phyloP scores from a whole-genome alignment of 2,888 invertebrate genomes.

The Dinocampus coccinellae region DNA sequence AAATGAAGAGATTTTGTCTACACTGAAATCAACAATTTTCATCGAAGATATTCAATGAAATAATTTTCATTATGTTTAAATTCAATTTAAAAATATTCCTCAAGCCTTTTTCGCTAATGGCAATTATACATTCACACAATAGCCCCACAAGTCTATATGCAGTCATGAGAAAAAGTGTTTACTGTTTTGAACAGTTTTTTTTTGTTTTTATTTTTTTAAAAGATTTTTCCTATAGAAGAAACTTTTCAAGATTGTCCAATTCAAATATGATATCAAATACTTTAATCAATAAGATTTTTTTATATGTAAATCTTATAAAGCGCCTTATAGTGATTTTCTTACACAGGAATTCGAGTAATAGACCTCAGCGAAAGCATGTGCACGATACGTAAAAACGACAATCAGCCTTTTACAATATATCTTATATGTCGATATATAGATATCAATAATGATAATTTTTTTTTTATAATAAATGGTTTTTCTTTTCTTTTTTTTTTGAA shows the following conservation, averaged over 20 bases:
- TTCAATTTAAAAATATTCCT: background rate
- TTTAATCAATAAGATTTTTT: slow-evolving; percentile 3
- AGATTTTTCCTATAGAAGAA: background rate
- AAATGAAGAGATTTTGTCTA: background rate
- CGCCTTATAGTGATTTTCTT: slow-evolving; percentile 31
- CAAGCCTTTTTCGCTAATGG: background rate
- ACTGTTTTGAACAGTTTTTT: background rate
- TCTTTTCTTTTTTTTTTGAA: background rate
- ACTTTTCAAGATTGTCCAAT: slow-evolving; percentile 6
- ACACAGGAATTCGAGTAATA: slow-evolving; percentile 36
- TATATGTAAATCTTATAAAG: slow-evolving; percentile 32
- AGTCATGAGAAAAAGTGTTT: background rate
- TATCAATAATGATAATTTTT: slow-evolving; percentile 32
- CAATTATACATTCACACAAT: background rate
- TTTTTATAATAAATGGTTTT: slow-evolving; percentile 6
- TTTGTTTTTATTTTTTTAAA: background rate
- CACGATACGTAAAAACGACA: slow-evolving; percentile 44
- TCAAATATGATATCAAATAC: slow-evolving; percentile 28
- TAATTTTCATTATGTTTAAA: background rate
- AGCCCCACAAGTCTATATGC: background rate
- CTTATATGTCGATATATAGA: slow-evolving; percentile 40
- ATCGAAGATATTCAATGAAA: background rate
- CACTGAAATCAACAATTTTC: background rate
- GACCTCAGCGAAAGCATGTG: slow-evolving; percentile 39
- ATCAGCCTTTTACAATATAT: slow-evolving; percentile 52